Conservation (phyloP, 2,888 invertebrate species). For the Blastobasis lacticolella region DNA sequence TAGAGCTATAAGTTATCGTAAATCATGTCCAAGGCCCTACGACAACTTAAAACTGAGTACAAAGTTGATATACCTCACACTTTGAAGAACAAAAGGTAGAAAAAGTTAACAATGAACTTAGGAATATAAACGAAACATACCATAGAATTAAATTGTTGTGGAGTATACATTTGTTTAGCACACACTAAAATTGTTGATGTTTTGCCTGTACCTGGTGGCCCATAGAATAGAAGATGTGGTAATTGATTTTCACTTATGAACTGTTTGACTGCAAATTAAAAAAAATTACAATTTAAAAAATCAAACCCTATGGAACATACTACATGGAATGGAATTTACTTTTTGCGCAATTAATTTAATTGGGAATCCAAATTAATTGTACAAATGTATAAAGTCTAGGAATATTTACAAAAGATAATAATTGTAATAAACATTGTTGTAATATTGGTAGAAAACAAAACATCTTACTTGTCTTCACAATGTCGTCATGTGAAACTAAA, state of each 20-base stretch:
- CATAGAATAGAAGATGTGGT: slow-evolving; percentile 97
- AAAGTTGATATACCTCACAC: too few relatives aligned
- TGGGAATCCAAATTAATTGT: too few relatives aligned
- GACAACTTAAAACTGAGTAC: too few relatives aligned
- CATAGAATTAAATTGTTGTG: slow-evolving; percentile 94
- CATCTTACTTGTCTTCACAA: slow-evolving; percentile 92
- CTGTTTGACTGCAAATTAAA: slow-evolving; percentile 78
- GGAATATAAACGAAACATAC: slow-evolving; percentile 56
- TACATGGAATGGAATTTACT: too few relatives aligned
- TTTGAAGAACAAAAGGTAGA: too few relatives aligned
- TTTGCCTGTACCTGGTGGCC: slow-evolving; percentile 98
- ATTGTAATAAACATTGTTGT: too few relatives aligned
- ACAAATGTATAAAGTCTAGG: too few relatives aligned
- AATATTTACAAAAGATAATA: too few relatives aligned
- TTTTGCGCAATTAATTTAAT: too few relatives aligned
- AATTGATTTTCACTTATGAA: slow-evolving; percentile 94
- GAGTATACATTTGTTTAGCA: slow-evolving; percentile 92
- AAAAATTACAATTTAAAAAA: slow-evolving; percentile 1
- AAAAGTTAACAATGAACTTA: too few relatives aligned
- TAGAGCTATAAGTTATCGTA: too few relatives aligned
- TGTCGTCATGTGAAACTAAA: slow-evolving; percentile 97
- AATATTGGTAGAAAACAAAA: neutral
- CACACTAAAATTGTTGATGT: slow-evolving; percentile 98
- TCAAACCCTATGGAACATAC: neutral
- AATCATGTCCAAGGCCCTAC: too few relatives aligned